Evolutionary conservation across 2,113 vertebrate genomes (phyloP), one percentile per base, ranked within the genome.

Genomic region (Malurus melanocephalus): DNA sequence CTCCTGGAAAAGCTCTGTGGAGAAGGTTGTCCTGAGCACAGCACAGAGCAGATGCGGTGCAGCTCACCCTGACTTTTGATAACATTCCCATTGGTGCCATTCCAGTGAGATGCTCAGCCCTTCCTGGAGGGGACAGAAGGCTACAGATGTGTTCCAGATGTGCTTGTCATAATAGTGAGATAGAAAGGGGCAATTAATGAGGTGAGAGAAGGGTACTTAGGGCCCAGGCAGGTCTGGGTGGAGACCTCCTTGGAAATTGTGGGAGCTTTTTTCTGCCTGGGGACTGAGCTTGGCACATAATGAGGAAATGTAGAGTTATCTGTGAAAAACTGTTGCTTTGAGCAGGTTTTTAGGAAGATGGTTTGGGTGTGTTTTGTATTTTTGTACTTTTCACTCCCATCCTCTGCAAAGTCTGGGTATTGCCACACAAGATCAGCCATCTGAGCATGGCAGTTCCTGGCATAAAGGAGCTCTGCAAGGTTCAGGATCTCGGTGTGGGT

Each of bases 1-100:
- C 93, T 95, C 71, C 17, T 74, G 93, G 94, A 96, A 94, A 94
- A 94, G 71, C 84, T 93, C 55, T 27, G 2, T 24, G 55, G 74
- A 88, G 80, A 75, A 95, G 90, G 80, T 85, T 96, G 90, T 94
- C 80, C 86, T 84, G 62, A 85, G 83, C 55, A 8, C 10, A 76
- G 65, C 51, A 10, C 0, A 46, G 83, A 93, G 68, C 80, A 79
- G 80, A 60, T 59, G 66, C 4, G 27, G 2, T 60, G 66, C 45
- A 46, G 6, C 46, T 86, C 72, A 16, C 68, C 2, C n/a, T 81
- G 83, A 79, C 77, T 46, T 62, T 73, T 0, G 2, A 1, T 69
- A 55, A 40, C 40, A 35, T 80, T 72, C 57, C 43, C 33, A 3
- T 30, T 79, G 83, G 22, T 24, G 15, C 40, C 1, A 1, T 78